Evolutionary conservation across 2,113 vertebrate genomes (phyloP).

Genomic region (Protobothrops mucrosquamatus): DNA sequence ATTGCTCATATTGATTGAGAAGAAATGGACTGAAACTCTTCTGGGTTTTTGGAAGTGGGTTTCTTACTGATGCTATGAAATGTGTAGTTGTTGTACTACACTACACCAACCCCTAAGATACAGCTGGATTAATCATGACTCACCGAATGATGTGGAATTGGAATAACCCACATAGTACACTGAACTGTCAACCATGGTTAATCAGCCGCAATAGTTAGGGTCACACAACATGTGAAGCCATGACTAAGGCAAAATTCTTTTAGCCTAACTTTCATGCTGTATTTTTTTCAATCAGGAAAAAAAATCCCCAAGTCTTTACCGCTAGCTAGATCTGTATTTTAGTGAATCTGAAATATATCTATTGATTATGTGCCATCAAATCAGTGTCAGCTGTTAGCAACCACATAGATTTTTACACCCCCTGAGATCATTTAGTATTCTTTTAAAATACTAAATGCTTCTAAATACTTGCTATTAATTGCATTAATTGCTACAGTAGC

Average conservation of each 20-base stretch:
- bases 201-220: neutral
- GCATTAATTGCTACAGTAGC: neutral
- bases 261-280: neutral
- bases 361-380: neutral
- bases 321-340: neutral
- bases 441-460: neutral
- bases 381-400: neutral
- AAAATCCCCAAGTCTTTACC: neutral
- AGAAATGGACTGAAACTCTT: neutral
- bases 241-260: neutral
- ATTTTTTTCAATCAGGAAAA: neutral
- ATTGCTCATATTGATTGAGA: neutral
- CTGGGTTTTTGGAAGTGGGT: neutral
- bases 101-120: neutral
- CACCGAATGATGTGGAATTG: neutral
- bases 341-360: neutral
- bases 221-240: neutral
- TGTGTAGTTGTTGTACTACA: neutral
- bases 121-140: neutral
- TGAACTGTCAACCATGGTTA: neutral
- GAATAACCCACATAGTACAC: neutral
- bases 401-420: neutral
- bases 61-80: neutral
- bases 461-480: neutral
- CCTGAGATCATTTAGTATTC: neutral